A percentile compares a stretch with the other conserved stretches of the same genome.
Evolutionary conservation across 2,113 vertebrate genomes (phyloP).

Genomic region (Percopsis transmontana): DNA sequence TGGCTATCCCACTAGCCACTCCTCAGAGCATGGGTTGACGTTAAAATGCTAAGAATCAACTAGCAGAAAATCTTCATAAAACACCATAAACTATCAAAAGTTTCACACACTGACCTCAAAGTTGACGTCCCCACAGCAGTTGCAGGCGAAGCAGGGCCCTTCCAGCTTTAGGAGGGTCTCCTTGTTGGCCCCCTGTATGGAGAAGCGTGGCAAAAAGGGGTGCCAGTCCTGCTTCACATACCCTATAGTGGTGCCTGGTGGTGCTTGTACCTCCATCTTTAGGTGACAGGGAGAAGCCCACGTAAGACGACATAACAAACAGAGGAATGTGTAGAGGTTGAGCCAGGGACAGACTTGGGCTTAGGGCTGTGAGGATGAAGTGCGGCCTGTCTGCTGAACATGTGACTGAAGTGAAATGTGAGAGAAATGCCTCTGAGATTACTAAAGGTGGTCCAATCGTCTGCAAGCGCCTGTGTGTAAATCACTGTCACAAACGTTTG

Average conservation of each 20-base stretch:
- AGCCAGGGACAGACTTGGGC: conserved; percentile 13
- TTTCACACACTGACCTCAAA: conserved; percentile 80
- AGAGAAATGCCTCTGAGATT: conserved; percentile 10
- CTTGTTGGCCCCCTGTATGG: conserved; percentile 82
- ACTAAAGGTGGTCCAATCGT: neutral
- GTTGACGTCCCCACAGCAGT: conserved; percentile 87
- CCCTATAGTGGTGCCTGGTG: conserved; percentile 86
- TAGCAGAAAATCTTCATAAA: too few species aligned
- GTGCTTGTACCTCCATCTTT: conserved; percentile 89
- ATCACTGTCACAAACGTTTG: too few species aligned
- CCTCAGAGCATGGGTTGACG: too few species aligned
- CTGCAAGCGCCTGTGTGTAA: too few species aligned
- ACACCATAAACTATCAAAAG: neutral
- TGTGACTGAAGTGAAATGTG: conserved; percentile 23
- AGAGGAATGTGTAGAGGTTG: conserved; percentile 6
- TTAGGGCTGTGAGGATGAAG: neutral
- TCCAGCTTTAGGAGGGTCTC: conserved; percentile 81
- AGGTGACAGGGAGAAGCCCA: neutral
- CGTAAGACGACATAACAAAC: neutral
- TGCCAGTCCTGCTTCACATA: conserved; percentile 88
- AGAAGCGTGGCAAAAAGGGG: conserved; percentile 84
- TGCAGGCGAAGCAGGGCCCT: conserved; percentile 87
- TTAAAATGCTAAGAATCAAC: too few species aligned
- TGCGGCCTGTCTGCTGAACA: neutral
- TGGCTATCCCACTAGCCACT: too few species aligned